These are phyloP conservation scores for Hermaeophaga mercurialis DNA, from an alignment of 2,888 invertebrate species.

Conservation along the genomic window DNA sequence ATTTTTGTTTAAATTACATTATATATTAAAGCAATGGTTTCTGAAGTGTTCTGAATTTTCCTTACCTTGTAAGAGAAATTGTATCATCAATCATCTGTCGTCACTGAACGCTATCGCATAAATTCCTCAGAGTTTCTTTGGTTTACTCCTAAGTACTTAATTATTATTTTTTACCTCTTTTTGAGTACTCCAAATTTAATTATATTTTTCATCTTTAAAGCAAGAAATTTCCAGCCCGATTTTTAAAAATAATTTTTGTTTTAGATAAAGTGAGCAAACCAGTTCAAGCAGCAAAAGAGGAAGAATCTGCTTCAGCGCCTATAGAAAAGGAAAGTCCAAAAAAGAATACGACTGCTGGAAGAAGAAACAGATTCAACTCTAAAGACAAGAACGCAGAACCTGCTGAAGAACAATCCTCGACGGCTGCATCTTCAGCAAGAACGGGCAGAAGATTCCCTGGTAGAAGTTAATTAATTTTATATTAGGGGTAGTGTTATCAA, in stretches of 20 bases:
- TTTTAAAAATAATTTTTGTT: constrained; percentile 16
- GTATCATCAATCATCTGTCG: too few species aligned
- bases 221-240: too few species aligned
- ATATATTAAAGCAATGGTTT: too few species aligned
- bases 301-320: constrained; percentile 32
- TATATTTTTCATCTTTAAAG: too few species aligned
- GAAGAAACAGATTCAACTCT: constrained; percentile 36
- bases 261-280: constrained; percentile 46
- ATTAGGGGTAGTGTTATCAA: constrained; percentile 15
- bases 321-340: constrained; percentile 33
- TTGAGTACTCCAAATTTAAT: too few species aligned
- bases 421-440: constrained; percentile 48
- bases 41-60: too few species aligned
- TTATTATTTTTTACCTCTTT: too few species aligned
- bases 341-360: constrained; percentile 30
- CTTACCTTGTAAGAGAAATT: too few species aligned
- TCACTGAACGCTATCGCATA: too few species aligned
- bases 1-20: too few species aligned
- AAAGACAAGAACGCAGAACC: constrained; percentile 37
- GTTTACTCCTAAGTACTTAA: too few species aligned
- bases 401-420: constrained; percentile 37
- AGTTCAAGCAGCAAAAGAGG: constrained; percentile 35
- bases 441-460: constrained; percentile 52
- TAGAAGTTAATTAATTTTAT: constrained; percentile 46
- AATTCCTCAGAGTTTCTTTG: too few species aligned